Evolutionary conservation across 2,888 invertebrate genomes (phyloP), one percentile per base, ranked within the genome.

Genomic region (Lepidonotus clava): DNA sequence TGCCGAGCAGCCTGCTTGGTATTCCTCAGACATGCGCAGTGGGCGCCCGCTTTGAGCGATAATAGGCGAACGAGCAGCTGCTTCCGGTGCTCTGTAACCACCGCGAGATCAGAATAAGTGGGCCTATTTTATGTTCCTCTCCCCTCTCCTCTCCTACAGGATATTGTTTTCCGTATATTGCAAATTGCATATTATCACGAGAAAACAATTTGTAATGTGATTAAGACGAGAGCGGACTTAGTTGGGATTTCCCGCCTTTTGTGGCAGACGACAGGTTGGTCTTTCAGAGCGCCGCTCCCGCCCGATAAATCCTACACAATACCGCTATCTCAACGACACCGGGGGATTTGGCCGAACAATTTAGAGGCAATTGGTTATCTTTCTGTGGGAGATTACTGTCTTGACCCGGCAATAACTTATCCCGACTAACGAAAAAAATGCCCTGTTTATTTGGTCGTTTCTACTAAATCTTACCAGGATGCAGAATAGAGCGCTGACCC

Each of bases 111-210:
- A 46, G 51, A 80, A 80, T 80, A 80, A 80, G 80, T 46, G 80
- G 80, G 28, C 80, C 28, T 80, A 41, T 80, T 80, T 80, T 80
- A 46, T 80, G 51, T 80, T 0, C 80, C 80, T 18, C 51, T 28
- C 41, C 46, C 80, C n/a, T 41, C 41, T n/a, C 41, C 46, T 41
- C 80, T 41, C 46, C 6, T n/a, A n/a, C 80, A 46, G 80, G 80
- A 80, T 80, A 80, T 80, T 80, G 80, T 80, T 80, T 80, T 80
- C 80, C 80, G 80, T 80, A 80, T 80, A 80, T 80, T 80, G 80
- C 80, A 80, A 80, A 80, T 80, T 80, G 80, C 80, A 80, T 80
- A 80, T 80, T 80, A 80, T 80, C 80, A 80, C 41, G 80, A 80
- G 80, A 80, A 80, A 80, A 80, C 80, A 46, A 41, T 80, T 46